Evolutionary conservation across 2,113 vertebrate species (phyloP).

Genomic region (Neolamprologus sp.): DNA sequence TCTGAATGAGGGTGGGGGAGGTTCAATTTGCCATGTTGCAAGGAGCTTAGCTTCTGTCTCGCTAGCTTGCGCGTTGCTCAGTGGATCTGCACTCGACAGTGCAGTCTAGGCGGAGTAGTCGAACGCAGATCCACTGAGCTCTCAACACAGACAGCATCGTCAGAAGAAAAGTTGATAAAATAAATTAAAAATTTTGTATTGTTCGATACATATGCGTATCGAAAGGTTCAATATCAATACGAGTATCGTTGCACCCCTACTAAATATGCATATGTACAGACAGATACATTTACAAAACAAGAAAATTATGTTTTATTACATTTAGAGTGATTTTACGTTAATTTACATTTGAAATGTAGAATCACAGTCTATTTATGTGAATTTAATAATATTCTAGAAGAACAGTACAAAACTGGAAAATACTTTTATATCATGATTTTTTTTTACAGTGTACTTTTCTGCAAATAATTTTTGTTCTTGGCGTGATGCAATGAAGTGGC

Average conservation of each 20-base stretch:
- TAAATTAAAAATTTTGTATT: too few relatives aligned
- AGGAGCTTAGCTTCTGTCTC: too few relatives aligned
- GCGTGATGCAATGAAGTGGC: background rate
- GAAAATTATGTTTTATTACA: background rate
- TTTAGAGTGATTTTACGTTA: accelerated
- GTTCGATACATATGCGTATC: accelerated
- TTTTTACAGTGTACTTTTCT: background rate
- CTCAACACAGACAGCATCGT: too few relatives aligned
- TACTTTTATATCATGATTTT: accelerated
- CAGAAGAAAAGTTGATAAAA: too few relatives aligned
- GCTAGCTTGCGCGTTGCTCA: accelerated
- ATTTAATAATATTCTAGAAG: background rate
- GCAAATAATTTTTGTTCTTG: background rate
- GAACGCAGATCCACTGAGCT: accelerated
- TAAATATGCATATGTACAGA: background rate
- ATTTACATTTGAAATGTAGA: background rate
- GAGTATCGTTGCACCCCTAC: too few relatives aligned
- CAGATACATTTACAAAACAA: background rate
- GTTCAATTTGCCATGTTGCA: too few relatives aligned
- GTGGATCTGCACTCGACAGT: too few relatives aligned
- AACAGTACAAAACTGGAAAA: background rate
- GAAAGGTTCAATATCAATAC: accelerated
- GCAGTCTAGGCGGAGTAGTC: too few relatives aligned
- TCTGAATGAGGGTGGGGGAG: too few relatives aligned
- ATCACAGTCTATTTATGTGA: accelerated